Evolutionary conservation across 2,113 vertebrate species (phyloP).

Genomic region (Rhinogobius similis): DNA sequence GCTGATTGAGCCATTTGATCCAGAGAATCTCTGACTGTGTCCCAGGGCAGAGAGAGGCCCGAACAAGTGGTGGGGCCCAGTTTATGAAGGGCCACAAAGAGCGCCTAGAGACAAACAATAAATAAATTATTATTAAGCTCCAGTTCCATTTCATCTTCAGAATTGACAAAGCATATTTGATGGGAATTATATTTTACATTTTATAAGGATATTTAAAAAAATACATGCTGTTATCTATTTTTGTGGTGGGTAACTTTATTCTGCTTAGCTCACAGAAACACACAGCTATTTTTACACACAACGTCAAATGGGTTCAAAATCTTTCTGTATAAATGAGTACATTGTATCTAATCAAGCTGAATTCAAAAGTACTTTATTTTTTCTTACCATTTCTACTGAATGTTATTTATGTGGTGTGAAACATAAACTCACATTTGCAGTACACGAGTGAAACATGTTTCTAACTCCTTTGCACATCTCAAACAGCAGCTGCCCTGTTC

Average conservation of each 20-base stretch:
- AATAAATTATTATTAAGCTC: background rate
- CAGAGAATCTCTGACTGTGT: conserved; percentile 81
- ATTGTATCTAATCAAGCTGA: no score
- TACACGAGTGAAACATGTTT: conserved; percentile 93
- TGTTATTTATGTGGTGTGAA: no score
- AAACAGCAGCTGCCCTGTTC: conserved; percentile 91
- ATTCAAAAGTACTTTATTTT: no score
- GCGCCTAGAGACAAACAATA: conserved; percentile 69
- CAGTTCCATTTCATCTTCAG: background rate
- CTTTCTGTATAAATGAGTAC: no score
- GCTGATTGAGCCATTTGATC: conserved; percentile 84
- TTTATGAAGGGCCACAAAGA: conserved; percentile 85
- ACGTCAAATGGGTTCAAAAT: no score
- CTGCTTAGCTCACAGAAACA: no score
- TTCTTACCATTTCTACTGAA: no score
- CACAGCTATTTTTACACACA: no score
- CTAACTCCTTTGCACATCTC: conserved; percentile 96
- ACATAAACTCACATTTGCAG: conserved; percentile 78
- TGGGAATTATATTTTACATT: no score
- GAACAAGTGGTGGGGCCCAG: conserved; percentile 83
- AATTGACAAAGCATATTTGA: background rate
- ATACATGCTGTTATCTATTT: no score
- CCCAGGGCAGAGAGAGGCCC: conserved; percentile 81
- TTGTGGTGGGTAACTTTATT: no score
- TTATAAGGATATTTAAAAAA: no score